Conservation (phyloP, 2,797 vertebrate species). For the Distichodus sexfasciatus region DNA sequence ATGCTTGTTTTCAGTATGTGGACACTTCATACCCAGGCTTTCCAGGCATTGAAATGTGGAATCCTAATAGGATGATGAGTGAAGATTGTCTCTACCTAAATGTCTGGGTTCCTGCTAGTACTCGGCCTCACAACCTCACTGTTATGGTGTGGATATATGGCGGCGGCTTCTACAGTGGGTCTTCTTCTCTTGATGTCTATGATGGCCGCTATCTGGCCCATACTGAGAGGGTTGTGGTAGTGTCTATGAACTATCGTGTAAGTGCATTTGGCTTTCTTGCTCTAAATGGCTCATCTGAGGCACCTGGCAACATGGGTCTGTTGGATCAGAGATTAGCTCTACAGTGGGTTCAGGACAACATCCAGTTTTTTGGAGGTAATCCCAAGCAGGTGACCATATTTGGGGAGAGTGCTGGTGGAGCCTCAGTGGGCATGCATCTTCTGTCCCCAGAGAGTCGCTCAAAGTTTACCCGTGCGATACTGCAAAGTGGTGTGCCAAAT, state of each 20-base stretch:
- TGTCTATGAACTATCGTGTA: slow-evolving; percentile 92
- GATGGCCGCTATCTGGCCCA: slow-evolving; percentile 86
- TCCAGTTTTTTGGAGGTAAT: slow-evolving; percentile 85
- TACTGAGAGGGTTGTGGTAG: slow-evolving; percentile 80
- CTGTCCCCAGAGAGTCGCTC: slow-evolving; percentile 80
- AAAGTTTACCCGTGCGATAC: slow-evolving; percentile 82
- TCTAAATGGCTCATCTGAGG: slow-evolving; percentile 83
- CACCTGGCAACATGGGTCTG: slow-evolving; percentile 87
- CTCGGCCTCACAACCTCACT: slow-evolving; percentile 74
- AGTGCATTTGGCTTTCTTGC: slow-evolving; percentile 89
- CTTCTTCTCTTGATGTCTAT: slow-evolving; percentile 88
- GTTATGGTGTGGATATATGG: slow-evolving; percentile 97
- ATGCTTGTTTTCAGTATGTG: slow-evolving; percentile 83
- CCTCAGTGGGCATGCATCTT: slow-evolving; percentile 85
- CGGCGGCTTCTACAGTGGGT: slow-evolving; percentile 89
- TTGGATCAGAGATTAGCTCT: slow-evolving; percentile 88
- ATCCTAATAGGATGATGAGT: slow-evolving; percentile 87
- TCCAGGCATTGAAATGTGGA: slow-evolving; percentile 91
- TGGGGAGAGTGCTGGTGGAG: slow-evolving; percentile 88
- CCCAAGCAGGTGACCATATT: slow-evolving; percentile 87
- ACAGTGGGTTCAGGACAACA: slow-evolving; percentile 87
- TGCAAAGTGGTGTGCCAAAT: slow-evolving; percentile 88
- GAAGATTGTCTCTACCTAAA: slow-evolving; percentile 94
- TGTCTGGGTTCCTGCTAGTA: slow-evolving; percentile 81
- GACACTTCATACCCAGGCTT: slow-evolving; percentile 86